Base-by-base conservation (phyloP, 2,113 vertebrate genomes). In the Lepidiolamprologus cunningtoni region DNA sequence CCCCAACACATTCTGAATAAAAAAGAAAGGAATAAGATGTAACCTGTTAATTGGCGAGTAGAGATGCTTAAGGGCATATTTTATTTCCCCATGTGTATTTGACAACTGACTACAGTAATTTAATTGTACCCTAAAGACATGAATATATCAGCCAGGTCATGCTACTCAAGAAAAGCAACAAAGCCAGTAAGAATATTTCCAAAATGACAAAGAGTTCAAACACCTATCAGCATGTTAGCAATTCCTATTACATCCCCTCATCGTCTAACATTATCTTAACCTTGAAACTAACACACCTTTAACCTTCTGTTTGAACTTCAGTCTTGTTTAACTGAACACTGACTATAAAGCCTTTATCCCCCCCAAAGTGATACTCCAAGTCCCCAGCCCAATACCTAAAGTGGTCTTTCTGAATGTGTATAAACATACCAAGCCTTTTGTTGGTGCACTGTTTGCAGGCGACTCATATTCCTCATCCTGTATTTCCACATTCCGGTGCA, bases 401-500 rank as follows among this genome's bases (percentile, higher is more conserved):
- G 35, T 8, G 50, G 81, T 84, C 42, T 21, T 19, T 28, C 28
- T 31, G 33, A 21, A 47, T 57, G 33, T 47, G 42, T 8, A 84
- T 45, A 57, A 66, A 84, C 53, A 55, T 73, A 80, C 5, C 2
- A 6, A 80, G 11, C 61, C 57, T 90, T 53, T 88, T 14, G 52
- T 47, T n/a, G 7, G 19, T 78, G 54, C 19, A 40, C 45, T 85
- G 87, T 92, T 93, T 91, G 86, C 87, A 66, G 58, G 71, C 23
- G 79, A 90, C 92, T 92, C 89, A 94, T 82, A 87, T 76, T 47
- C 45, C 84, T 86, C 13, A 76, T 55, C 95, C 86, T 58, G 95
- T 90, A 84, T 88, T 85, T 91, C 95, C 84, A 93, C 95, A 96
- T 96, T 96, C 94, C 91, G 2, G 79, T 4, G 5, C 79, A 13